Evolutionary conservation across 92 coral and sea anemone genomes (phyloP), one percentile per base, ranked within the genome.

Genomic region (Siderastrea radians): DNA sequence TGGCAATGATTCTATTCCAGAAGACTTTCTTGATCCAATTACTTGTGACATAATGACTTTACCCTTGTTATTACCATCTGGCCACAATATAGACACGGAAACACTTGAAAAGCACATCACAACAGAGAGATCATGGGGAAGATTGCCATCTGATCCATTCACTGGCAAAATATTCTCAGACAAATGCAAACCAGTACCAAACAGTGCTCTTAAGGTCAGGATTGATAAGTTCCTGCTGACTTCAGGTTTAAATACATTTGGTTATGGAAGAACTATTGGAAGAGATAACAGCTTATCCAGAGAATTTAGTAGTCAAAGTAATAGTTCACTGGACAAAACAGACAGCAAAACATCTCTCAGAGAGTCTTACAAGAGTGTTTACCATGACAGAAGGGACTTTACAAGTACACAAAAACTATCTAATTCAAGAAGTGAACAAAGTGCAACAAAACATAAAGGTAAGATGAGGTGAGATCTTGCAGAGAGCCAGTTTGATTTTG

Each of bases 41-140:
- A 97, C 99, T 6, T 97, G 94, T 50, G 90, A 81, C 43, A 78
- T 97, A 49, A 97, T 97, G 99, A 94, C 97, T 3, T 83, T 95
- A 7, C 99, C 99, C 1, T 88, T 97, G 90, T 78, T 97, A 15
- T 82, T 97, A 45, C 99, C 99, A 13, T 97, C 99, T 43, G 99
- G 99, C n/a, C 92, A 89, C 46, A 97, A 94, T 64, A 74, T 97
- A 60, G 99, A 97, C 63, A 82, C 92, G 55, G 86, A 87, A 6
- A 97, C 99, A 13, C 92, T 97, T 8, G 99, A 97, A 62, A 97
- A 92, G 88, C 99, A 97, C 77, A 85, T 84, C n/a, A 86, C 81
- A 45, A 86, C 93, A 5, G 99, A 97, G 72, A 82, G 90, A 64
- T 88, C 70, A 4, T 97, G 98, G 98, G 99, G 99, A 5, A 92